A percentile compares a stretch with the other conserved stretches of the same genome.
Conservation (phyloP, 2,113 vertebrate species). For the Acanthochromis polyacanthus region DNA sequence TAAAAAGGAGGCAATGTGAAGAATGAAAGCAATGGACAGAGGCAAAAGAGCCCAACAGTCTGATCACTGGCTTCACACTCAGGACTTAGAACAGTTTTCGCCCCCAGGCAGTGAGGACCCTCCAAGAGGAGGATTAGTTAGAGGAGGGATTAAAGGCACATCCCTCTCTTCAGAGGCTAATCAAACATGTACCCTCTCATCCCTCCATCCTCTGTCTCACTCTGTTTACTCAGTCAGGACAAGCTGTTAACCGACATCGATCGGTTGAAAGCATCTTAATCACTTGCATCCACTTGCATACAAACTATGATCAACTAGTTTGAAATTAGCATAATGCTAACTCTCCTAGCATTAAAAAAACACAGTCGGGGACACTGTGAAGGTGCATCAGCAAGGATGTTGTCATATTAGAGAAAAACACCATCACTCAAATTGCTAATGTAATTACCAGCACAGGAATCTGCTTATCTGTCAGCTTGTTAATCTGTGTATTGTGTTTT, state of each 20-base stretch:
- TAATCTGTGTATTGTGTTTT: constrained; percentile 19
- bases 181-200: constrained; percentile 74
- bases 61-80: constrained; percentile 40
- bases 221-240: constrained; percentile 62
- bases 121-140: constrained; percentile 72
- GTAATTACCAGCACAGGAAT: constrained; percentile 37
- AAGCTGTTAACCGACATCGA: constrained; percentile 51
- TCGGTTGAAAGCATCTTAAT: constrained; percentile 41
- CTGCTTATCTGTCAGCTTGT: constrained; percentile 16
- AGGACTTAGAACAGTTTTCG: constrained; percentile 39
- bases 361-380: background rate
- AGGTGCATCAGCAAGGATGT: constrained; percentile 13
- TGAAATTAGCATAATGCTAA: constrained; percentile 24
- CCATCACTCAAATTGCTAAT: background rate
- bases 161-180: constrained; percentile 72
- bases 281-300: constrained; percentile 46
- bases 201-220: constrained; percentile 42
- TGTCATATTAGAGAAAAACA: constrained; percentile 21
- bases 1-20: background rate
- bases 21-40: constrained; percentile 4
- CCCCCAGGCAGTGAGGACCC: constrained; percentile 63
- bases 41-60: constrained; percentile 7
- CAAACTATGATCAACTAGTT: constrained; percentile 21
- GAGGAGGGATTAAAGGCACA: constrained; percentile 71
- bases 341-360: background rate